Conservation (phyloP, 2,888 invertebrate species). For the Drosophila paracracens region DNA sequence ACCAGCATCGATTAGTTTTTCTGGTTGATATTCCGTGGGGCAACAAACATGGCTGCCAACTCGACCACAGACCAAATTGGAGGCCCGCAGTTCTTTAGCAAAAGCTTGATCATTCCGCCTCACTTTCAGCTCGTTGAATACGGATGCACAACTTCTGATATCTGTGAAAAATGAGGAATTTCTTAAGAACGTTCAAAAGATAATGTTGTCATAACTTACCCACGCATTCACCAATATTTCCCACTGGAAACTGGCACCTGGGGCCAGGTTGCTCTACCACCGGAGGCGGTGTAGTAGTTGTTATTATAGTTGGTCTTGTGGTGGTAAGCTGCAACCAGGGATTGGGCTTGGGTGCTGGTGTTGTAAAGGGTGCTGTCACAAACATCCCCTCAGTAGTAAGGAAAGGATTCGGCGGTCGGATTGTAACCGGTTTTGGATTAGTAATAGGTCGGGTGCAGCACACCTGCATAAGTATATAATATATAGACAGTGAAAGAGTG, state of each 20-base stretch:
- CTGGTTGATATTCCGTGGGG: constrained; percentile 57
- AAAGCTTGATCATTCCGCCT: constrained; percentile 72
- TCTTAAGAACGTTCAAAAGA: not conserved
- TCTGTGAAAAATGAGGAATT: constrained; percentile 42
- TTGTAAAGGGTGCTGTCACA: constrained; percentile 14
- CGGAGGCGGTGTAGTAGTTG: constrained; percentile 38
- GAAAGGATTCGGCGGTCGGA: constrained; percentile 8
- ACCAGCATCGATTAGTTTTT: constrained; percentile 31
- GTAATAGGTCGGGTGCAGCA: constrained; percentile 77
- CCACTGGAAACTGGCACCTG: constrained; percentile 68
- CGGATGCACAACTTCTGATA: constrained; percentile 65
- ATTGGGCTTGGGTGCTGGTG: constrained; percentile 35
- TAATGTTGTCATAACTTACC: constrained; percentile 57
- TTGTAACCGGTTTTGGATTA: constrained; percentile 50
- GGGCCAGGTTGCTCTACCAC: not conserved
- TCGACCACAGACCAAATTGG: constrained; percentile 75
- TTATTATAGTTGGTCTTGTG: constrained; percentile 29
- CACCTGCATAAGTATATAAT: constrained; percentile 61
- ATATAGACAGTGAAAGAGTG: constrained; percentile 5
- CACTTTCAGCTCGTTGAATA: constrained; percentile 63
- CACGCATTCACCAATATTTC: constrained; percentile 68
- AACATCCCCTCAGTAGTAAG: constrained; percentile 29
- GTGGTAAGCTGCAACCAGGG: constrained; percentile 48
- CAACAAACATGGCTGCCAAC: constrained; percentile 77
- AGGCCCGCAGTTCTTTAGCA: constrained; percentile 69